Evolutionary conservation across 2,113 vertebrate species (phyloP), one percentile per base, ranked within the genome.

Genomic region (Oreochromis tanganicae): DNA sequence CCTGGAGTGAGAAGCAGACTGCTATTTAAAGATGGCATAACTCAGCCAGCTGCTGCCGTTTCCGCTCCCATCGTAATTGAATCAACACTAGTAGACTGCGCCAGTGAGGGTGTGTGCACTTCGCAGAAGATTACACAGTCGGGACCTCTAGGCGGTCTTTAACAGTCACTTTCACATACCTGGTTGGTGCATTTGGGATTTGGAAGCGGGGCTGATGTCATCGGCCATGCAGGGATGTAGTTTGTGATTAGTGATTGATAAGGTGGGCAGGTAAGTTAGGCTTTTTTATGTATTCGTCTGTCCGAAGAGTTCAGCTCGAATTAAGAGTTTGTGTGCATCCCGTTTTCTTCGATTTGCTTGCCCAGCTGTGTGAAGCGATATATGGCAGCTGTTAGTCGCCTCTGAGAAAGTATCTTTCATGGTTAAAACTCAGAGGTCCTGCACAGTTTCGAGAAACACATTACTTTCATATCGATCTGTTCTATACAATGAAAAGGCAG

Each of bases 21-120:
- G 85, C 91, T 96, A 94, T 96, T 96, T 95, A 94, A 96, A 93
- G 95, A 95, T 89, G 90, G 86, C 90, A 92, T 55, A 92, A 94
- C 91, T 66, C 43, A 68, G 88, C 93, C 94, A 95, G 93, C 92
- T 95, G 92, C 92, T 93, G 94, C 90, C 41, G 1, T 91, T 96
- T 95, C 91, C 71, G 38, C 87, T 93, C 85, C 59, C 88, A n/a
- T 91, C 73, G 80, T 94, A 94, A 95, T 93, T 91, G 85, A 95
- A 95, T 95, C 93, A 84, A 80, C 24, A 38, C 86, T 88, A 87
- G 85, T 46, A 56, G 84, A 91, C 90, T 90, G 88, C 71, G 8
- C 78, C 82, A 85, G 88, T 21, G 86, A 91, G 90, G 89, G 93
- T 81, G 90, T 93, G 91, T 84, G 82, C 55, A 7, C 92, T 75